A percentile compares a stretch with the other conserved stretches of the same genome.
phyloP scores from a whole-genome alignment of 2,888 invertebrate species.

The Lasioglossum malachurum region DNA sequence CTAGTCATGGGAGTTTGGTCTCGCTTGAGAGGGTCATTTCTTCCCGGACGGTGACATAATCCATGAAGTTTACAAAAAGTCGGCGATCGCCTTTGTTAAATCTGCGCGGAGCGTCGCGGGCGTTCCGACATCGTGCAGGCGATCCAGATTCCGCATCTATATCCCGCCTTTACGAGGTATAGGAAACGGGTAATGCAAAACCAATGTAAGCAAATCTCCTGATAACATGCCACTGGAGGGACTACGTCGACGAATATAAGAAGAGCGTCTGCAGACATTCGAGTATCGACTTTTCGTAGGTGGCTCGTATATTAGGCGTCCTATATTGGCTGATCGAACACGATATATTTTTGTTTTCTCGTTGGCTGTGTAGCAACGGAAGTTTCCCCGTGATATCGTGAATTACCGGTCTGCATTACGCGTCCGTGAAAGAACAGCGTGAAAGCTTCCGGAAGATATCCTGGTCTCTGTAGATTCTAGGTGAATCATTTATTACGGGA shows the following conservation, averaged over 20 bases:
- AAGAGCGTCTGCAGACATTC: slow-evolving; percentile 27
- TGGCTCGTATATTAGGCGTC: slow-evolving; percentile 25
- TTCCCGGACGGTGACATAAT: slow-evolving; percentile 8
- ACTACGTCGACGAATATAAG: slow-evolving; percentile 39
- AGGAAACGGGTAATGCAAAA: slow-evolving; percentile 47
- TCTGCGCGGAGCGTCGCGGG: neutral
- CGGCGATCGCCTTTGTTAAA: slow-evolving; percentile 12
- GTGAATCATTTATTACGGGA: slow-evolving; percentile 18
- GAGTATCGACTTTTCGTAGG: neutral
- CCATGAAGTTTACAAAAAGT: neutral
- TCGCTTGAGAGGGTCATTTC: slow-evolving; percentile 6
- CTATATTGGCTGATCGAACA: slow-evolving; percentile 7
- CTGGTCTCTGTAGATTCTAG: neutral
- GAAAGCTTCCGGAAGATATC: neutral
- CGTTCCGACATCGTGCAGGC: neutral
- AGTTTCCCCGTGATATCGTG: neutral
- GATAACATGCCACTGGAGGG: slow-evolving; percentile 23
- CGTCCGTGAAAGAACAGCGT: neutral
- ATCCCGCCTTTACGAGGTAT: neutral
- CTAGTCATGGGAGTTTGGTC: slow-evolving; percentile 1
- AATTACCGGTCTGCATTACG: neutral
- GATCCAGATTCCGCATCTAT: slow-evolving; percentile 19
- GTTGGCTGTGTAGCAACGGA: neutral
- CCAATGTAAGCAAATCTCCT: slow-evolving; percentile 55
- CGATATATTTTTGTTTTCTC: neutral